phyloP scores from a whole-genome alignment of 2,113 vertebrate species.

The Regulus satrapa region DNA sequence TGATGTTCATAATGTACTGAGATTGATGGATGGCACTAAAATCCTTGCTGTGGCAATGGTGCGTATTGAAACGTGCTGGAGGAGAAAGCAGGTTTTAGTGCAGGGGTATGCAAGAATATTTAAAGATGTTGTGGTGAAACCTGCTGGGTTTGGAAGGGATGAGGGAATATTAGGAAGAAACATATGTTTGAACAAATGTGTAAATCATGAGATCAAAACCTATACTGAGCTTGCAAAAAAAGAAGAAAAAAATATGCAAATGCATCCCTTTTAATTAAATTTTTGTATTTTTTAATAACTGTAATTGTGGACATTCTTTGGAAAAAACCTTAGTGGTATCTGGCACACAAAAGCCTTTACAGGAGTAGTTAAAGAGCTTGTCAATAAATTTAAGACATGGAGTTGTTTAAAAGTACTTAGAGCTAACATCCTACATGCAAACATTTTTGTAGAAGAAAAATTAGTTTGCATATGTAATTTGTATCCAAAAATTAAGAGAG shows the following conservation, averaged over 20 bases:
- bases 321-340: background rate
- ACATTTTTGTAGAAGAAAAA: background rate
- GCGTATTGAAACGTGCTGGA: background rate
- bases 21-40: constrained; percentile 58
- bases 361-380: background rate
- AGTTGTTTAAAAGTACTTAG: background rate
- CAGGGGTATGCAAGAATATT: background rate
- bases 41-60: background rate
- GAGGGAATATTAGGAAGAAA: background rate
- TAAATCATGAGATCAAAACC: background rate
- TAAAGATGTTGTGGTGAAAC: background rate
- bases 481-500: background rate
- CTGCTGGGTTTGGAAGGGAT: background rate
- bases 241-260: background rate
- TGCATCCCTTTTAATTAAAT: background rate
- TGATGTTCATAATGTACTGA: constrained; percentile 3
- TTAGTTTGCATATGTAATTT: background rate
- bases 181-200: background rate
- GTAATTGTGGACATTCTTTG: background rate
- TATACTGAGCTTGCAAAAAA: background rate
- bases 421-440: background rate
- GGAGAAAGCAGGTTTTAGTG: background rate
- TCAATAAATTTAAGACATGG: background rate
- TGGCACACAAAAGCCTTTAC: background rate
- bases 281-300: background rate